These are phyloP conservation scores for Platygyra sinensis DNA, from an alignment of 64 coral and sea anemone species.

Conservation along the genomic window DNA sequence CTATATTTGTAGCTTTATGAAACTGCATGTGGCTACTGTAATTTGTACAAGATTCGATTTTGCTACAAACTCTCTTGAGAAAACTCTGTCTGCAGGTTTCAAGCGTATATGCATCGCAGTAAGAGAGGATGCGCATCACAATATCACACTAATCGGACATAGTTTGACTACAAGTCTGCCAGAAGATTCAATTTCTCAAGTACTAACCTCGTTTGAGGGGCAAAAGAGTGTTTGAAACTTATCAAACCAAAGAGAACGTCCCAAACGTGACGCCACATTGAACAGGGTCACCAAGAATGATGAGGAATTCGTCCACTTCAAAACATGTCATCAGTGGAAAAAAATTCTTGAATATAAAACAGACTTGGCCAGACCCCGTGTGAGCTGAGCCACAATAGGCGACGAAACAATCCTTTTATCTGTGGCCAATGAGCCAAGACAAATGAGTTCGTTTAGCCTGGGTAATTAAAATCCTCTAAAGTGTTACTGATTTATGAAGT, in stretches of 20 bases:
- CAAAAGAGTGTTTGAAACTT: neutral
- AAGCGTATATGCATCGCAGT: neutral
- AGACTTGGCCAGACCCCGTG: neutral
- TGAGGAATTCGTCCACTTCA: neutral
- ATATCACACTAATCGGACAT: neutral
- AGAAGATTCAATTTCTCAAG: neutral
- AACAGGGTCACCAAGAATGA: neutral
- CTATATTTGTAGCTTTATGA: neutral
- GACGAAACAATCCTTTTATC: conserved; percentile 17
- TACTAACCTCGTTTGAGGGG: neutral
- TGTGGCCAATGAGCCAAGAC: conserved; percentile 14
- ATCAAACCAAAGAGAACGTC: neutral
- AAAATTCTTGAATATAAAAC: conserved; percentile 25
- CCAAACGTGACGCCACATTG: neutral
- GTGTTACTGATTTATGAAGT: neutral
- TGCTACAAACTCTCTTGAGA: neutral
- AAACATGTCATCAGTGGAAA: neutral
- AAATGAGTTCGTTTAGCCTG: neutral
- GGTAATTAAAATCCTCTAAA: neutral
- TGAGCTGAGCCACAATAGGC: conserved; percentile 8
- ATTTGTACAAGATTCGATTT: neutral
- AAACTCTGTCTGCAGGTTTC: neutral
- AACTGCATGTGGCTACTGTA: neutral
- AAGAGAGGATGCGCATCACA: neutral
- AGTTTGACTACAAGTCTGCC: neutral